Conservation (phyloP, 2,113 vertebrate species). For the Cyanistes caeruleus region DNA sequence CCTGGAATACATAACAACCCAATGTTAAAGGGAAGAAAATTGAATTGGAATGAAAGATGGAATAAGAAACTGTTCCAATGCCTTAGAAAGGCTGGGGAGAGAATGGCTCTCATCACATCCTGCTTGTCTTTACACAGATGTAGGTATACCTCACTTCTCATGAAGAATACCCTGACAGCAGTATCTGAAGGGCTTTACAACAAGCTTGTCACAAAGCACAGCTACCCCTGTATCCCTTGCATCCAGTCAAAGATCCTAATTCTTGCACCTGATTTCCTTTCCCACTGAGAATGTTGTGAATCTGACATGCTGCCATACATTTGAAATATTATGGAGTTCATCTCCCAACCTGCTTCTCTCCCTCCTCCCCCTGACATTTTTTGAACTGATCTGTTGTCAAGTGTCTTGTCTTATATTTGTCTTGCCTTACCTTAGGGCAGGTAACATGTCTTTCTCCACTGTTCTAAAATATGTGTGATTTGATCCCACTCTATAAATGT, state of each 20-base stretch:
- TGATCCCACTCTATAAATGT: constrained; percentile 21
- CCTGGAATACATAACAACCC: background rate
- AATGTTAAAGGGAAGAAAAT: background rate
- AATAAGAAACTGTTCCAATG: background rate
- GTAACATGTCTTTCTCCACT: background rate
- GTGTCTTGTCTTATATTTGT: background rate
- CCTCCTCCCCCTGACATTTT: background rate
- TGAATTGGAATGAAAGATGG: background rate
- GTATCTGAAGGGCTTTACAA: background rate
- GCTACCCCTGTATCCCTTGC: background rate
- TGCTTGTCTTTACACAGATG: background rate
- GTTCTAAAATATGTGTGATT: background rate
- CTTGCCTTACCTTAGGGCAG: background rate
- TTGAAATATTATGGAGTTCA: background rate
- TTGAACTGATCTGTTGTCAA: background rate
- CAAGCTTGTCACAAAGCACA: background rate
- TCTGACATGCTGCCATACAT: background rate
- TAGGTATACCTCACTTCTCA: background rate
- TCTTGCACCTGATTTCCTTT: background rate
- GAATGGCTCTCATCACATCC: background rate
- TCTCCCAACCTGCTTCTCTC: background rate
- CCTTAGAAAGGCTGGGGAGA: background rate
- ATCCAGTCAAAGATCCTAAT: background rate
- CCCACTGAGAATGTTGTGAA: background rate
- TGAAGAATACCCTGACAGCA: background rate